Evolutionary conservation across 1,140 invertebrate species (phyloP).

Genomic region (Acromyrmex echinatior): DNA sequence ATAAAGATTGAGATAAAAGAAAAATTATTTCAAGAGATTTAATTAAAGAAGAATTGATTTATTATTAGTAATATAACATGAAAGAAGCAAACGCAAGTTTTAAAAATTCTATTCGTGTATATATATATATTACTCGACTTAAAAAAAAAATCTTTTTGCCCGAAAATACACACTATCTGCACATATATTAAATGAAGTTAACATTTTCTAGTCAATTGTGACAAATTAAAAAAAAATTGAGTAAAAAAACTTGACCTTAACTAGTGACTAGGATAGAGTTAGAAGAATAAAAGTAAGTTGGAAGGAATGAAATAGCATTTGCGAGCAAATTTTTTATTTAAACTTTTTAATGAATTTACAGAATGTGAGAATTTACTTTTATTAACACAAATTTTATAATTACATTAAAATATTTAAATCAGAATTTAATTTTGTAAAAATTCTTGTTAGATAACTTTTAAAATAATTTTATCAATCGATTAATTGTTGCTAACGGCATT

Average conservation of each 20-base stretch:
- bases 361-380: constrained; percentile 23
- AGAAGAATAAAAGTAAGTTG: constrained; percentile 15
- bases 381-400: constrained; percentile 3
- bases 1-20: background rate
- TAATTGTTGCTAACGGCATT: background rate
- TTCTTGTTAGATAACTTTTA: background rate
- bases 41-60: background rate
- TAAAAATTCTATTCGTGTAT: too few species aligned
- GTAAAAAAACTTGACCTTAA: background rate
- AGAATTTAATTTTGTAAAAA: background rate
- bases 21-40: background rate
- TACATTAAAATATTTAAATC: background rate
- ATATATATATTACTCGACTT: too few species aligned
- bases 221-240: too few species aligned
- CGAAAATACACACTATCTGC: background rate
- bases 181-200: constrained; percentile 12
- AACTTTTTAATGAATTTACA: constrained; percentile 1
- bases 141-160: background rate
- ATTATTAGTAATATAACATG: background rate
- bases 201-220: background rate
- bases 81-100: background rate
- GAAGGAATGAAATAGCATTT: background rate
- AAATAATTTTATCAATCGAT: constrained; percentile 1
- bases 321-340: background rate
- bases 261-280: background rate